Conservation (phyloP, 2,888 invertebrate species). For the Cheilosia grossa region DNA sequence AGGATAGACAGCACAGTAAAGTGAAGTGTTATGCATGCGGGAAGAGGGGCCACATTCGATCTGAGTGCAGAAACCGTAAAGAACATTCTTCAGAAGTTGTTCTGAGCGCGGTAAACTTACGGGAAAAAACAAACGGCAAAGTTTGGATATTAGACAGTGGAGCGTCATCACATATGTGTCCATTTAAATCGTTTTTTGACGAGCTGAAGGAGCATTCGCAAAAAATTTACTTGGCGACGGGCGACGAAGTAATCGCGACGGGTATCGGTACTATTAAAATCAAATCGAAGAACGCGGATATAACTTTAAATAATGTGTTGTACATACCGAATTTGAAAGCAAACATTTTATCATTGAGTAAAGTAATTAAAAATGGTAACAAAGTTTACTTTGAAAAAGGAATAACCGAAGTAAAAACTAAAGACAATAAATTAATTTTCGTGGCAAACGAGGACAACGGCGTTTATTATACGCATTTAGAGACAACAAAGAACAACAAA, state of each 20-base stretch:
- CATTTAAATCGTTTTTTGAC: conserved; percentile 14
- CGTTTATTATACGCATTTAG: not conserved
- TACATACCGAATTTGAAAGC: conserved; percentile 7
- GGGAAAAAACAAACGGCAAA: conserved; percentile 7
- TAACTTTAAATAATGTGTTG: conserved; percentile 13
- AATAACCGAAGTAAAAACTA: conserved; percentile 12
- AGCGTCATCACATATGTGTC: conserved; percentile 34
- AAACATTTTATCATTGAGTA: conserved; percentile 7
- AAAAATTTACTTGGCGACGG: conserved; percentile 24
- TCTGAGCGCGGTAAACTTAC: no score
- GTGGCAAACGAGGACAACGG: conserved; percentile 9
- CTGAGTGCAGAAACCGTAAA: conserved; percentile 22
- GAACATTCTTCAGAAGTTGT: no score
- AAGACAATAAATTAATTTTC: conserved; percentile 10
- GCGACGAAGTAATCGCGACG: conserved; percentile 26
- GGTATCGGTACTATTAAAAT: conserved; percentile 33
- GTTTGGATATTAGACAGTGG: conserved; percentile 47
- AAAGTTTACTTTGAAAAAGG: no score
- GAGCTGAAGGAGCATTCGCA: not conserved
- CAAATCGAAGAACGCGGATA: conserved; percentile 23
- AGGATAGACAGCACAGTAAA: conserved; percentile 4
- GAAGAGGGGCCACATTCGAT: conserved; percentile 33
- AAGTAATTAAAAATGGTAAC: not conserved
- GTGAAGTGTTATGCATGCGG: conserved; percentile 41
- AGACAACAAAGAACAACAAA: no score